These are phyloP conservation scores for Trachelus iudaicus DNA, from an alignment of 2,888 invertebrate species.

Conservation along the genomic window DNA sequence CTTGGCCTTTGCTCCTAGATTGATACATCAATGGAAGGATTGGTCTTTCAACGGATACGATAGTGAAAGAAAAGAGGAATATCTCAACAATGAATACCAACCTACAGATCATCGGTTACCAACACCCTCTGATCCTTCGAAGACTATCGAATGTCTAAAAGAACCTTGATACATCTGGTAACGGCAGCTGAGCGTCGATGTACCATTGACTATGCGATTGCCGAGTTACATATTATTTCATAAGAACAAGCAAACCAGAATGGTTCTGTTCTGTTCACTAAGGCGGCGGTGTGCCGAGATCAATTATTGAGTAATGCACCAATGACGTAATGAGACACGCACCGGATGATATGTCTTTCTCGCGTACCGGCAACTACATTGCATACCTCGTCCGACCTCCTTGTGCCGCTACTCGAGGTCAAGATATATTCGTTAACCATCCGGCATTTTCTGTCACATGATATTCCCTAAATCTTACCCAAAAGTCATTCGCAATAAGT, in stretches of 20 bases:
- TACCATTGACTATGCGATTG: background rate
- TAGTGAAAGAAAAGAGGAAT: background rate
- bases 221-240: background rate
- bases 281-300: background rate
- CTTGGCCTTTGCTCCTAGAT: background rate
- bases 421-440: background rate
- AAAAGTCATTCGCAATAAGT: no score
- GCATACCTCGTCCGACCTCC: background rate
- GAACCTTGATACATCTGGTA: background rate
- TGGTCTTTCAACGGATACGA: background rate
- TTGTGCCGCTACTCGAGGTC: background rate
- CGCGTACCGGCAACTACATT: background rate
- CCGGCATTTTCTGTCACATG: background rate
- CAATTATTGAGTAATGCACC: constrained; percentile 7
- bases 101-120: background rate
- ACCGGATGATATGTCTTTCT: constrained; percentile 1
- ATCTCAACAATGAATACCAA: background rate
- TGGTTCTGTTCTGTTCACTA: background rate
- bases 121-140: background rate
- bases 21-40: background rate
- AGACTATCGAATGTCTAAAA: background rate
- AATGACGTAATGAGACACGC: constrained; percentile 3
- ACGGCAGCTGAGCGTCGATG: background rate
- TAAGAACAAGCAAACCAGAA: background rate
- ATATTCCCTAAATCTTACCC: background rate